A percentile compares a stretch with the other conserved stretches of the same genome.
Evolutionary conservation across 2,797 vertebrate species (phyloP).

Genomic region (Liparis tanakae): DNA sequence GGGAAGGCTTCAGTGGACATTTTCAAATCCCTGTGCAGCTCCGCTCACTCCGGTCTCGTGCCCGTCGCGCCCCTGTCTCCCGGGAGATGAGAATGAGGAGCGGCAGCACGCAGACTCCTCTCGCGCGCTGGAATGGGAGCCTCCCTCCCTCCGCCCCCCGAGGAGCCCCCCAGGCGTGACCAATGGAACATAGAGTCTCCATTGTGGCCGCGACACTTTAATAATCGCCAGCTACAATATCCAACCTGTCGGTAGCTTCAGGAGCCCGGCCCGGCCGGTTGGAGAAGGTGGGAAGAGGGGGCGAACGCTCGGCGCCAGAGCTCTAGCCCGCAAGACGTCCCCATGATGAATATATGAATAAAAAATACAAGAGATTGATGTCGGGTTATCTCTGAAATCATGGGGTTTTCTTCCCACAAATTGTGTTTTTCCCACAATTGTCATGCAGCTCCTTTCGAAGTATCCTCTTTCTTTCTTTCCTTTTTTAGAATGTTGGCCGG

Average conservation of each 20-base stretch:
- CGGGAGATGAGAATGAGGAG: conserved; percentile 88
- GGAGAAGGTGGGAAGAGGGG: conserved; percentile 83
- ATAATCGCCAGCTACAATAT: conserved; percentile 99
- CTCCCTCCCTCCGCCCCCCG: conserved; percentile 85
- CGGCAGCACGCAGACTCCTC: conserved; percentile 95
- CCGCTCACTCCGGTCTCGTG: conserved; percentile 67
- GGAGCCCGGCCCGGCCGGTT: conserved; percentile 89
- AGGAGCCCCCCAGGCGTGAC: conserved; percentile 94
- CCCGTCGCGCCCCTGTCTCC: conserved; percentile 86
- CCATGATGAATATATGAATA: conserved; percentile 85
- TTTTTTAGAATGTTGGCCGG: too few relatives aligned
- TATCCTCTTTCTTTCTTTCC: not conserved
- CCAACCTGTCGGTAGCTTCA: conserved; percentile 99
- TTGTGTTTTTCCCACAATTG: not conserved
- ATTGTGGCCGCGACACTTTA: conserved; percentile 97
- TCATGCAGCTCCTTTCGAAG: not conserved
- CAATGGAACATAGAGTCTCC: conserved; percentile 98
- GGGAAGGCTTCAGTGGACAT: not conserved
- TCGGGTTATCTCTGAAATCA: conserved; percentile 72
- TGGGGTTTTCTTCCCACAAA: conserved; percentile 47
- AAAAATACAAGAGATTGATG: conserved; percentile 77
- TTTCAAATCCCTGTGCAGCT: conserved; percentile 33
- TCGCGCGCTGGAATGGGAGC: conserved; percentile 86
- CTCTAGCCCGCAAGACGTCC: conserved; percentile 74
- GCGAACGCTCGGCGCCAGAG: conserved; percentile 86